These are phyloP conservation scores for Castor canadensis DNA, from an alignment of 2,113 vertebrate species.

Conservation along the genomic window DNA sequence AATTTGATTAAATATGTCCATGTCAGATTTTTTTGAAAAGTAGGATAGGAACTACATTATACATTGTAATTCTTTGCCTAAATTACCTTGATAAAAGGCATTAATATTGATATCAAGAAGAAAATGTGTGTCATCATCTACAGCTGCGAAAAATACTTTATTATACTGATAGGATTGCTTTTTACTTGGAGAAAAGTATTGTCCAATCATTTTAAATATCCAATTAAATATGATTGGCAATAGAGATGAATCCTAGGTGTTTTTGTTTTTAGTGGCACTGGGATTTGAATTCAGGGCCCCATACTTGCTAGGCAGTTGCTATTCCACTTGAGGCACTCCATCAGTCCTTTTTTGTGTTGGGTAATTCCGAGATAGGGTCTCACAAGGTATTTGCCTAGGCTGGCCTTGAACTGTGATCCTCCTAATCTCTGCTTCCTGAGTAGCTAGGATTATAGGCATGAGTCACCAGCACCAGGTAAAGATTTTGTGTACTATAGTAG, in stretches of 20 bases:
- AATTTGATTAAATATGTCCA: constrained; percentile 63
- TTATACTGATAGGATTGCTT: constrained; percentile 34
- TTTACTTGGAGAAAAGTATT: constrained; percentile 41
- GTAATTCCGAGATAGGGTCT: too few species aligned
- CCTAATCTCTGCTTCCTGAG: too few species aligned
- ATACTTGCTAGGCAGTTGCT: too few species aligned
- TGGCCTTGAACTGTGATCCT: too few species aligned
- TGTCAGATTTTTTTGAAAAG: constrained; percentile 43
- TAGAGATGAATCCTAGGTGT: background rate
- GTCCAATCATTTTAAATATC: constrained; percentile 48
- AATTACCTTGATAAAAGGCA: constrained; percentile 64
- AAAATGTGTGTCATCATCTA: constrained; percentile 32
- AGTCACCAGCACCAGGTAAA: too few species aligned
- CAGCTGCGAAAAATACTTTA: constrained; percentile 26
- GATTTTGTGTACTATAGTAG: constrained; percentile 42
- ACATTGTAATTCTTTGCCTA: constrained; percentile 39
- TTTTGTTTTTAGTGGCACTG: too few species aligned
- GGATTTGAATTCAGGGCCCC: too few species aligned
- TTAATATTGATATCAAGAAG: constrained; percentile 40
- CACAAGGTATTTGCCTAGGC: too few species aligned
- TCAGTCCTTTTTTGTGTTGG: too few species aligned
- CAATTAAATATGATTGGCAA: constrained; percentile 14
- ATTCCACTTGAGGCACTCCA: too few species aligned
- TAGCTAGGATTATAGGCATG: too few species aligned
- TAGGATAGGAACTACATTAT: constrained; percentile 10